A percentile compares a stretch with the other conserved stretches of the same genome.
Evolutionary conservation across 2,113 vertebrate genomes (phyloP).

Genomic region (Lanius ludovicianus): DNA sequence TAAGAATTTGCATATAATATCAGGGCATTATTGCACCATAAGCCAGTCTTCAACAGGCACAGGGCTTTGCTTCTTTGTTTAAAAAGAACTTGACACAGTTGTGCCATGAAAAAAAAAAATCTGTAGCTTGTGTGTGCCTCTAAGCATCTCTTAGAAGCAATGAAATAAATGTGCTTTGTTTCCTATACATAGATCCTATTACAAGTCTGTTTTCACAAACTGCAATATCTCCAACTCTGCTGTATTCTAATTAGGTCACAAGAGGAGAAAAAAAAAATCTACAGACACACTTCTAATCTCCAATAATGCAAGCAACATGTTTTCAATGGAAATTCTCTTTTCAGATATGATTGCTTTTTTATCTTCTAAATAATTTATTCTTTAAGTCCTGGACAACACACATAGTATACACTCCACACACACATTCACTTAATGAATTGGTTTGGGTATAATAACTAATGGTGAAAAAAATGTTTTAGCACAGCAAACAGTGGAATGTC

Average conservation of each 20-base stretch:
- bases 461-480: not conserved
- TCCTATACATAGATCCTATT: not conserved
- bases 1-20: not conserved
- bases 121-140: not conserved
- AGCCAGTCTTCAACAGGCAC: not conserved
- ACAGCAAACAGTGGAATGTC: not conserved
- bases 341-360: not conserved
- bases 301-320: not conserved
- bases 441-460: not conserved
- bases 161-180: not conserved
- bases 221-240: not conserved
- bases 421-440: not conserved
- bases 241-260: constrained; percentile 29
- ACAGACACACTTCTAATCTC: not conserved
- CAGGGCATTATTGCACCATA: not conserved
- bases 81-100: not conserved
- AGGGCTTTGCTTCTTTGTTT: not conserved
- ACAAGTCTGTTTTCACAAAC: not conserved
- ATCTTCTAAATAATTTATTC: not conserved
- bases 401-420: not conserved
- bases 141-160: not conserved
- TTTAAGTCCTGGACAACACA: not conserved
- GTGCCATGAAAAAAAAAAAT: not conserved
- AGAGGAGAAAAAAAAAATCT: not conserved
- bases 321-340: not conserved